Percentiles rank a stretch among this genome's conserved stretches.
phyloP scores from a whole-genome alignment of 2,888 invertebrate genomes.

The Xylocampa areola region DNA sequence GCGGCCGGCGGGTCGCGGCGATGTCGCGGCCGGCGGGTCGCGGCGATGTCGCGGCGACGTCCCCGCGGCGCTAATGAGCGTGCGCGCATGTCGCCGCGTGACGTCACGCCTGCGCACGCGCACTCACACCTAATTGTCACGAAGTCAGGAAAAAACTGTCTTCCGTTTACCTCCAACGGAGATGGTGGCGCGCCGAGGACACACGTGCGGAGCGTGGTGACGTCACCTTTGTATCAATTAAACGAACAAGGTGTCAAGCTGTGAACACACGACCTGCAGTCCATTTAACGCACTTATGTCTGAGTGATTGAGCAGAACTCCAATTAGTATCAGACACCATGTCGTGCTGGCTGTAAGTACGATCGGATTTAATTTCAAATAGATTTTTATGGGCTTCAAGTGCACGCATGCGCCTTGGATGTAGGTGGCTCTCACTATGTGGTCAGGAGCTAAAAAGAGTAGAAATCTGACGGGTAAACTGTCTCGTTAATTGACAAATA shows the following conservation, averaged over 20 bases:
- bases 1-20: not conserved
- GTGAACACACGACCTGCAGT: not conserved
- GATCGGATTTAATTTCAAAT: not conserved
- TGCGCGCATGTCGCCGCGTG: conserved; percentile 42
- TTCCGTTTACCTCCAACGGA: conserved; percentile 11
- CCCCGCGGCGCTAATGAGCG: conserved; percentile 45
- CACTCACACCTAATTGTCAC: conserved; percentile 61
- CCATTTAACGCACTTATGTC: not conserved
- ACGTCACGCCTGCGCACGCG: conserved; percentile 41
- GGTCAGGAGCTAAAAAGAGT: too few relatives aligned
- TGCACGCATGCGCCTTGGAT: too few relatives aligned
- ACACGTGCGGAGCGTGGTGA: not conserved
- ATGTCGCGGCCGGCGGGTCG: not conserved
- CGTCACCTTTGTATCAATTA: not conserved
- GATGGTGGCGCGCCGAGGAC: conserved; percentile 3
- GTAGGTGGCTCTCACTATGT: too few relatives aligned
- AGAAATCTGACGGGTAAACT: too few relatives aligned
- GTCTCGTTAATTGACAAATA: too few relatives aligned
- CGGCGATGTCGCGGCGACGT: conserved; percentile 4
- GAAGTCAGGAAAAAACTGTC: conserved; percentile 43
- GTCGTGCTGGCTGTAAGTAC: not conserved
- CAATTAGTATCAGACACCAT: not conserved
- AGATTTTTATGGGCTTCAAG: too few relatives aligned
- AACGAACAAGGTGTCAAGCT: not conserved
- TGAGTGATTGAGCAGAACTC: not conserved